Evolutionary conservation across 2,797 vertebrate genomes (phyloP).

Genomic region (Hozukius guyotensis): DNA sequence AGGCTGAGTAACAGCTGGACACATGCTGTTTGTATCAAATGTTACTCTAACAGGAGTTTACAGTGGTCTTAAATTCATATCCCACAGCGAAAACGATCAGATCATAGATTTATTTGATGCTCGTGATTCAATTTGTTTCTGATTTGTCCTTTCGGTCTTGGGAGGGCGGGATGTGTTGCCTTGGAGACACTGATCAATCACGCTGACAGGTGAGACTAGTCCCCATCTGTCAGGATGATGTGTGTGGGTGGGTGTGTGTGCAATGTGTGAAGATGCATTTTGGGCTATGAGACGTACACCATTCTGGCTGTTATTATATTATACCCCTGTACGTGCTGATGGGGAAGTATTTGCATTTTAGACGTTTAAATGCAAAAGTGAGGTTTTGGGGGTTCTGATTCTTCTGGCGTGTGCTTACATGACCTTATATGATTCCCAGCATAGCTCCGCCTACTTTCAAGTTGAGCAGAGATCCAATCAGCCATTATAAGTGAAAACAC

Average conservation of each 20-base stretch:
- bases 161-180: conserved; percentile 31
- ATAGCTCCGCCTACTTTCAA: neutral
- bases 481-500: neutral
- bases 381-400: no score
- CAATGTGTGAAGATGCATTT: neutral
- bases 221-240: conserved; percentile 27
- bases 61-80: no score
- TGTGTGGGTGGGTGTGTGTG: neutral
- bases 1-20: neutral
- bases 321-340: neutral
- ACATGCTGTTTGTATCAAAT: neutral
- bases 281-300: neutral
- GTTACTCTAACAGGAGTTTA: no score
- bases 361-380: no score
- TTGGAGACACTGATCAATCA: conserved; percentile 42
- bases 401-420: neutral
- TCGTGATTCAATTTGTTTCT: neutral
- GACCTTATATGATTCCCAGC: neutral
- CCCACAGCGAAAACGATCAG: accelerated
- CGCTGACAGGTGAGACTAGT: conserved; percentile 51
- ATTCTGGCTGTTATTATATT: neutral
- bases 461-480: neutral
- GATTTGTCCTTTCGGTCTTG: conserved; percentile 10
- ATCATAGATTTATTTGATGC: neutral
- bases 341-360: no score